These are phyloP conservation scores for Drosophila atripex DNA, from an alignment of 2,888 invertebrate genomes.

Conservation along the genomic window DNA sequence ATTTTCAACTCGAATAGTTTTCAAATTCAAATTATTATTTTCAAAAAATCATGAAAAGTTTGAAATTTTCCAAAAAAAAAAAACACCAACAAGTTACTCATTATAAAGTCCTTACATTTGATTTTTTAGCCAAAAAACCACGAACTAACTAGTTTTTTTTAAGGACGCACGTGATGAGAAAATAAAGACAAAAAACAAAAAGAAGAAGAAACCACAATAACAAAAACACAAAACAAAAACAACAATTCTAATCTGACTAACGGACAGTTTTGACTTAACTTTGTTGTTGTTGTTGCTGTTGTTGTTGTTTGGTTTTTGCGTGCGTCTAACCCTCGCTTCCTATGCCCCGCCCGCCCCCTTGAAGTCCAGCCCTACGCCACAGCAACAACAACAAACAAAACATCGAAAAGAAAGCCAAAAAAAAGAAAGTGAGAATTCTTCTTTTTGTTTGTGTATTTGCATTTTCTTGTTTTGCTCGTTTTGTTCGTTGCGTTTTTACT, in stretches of 20 bases:
- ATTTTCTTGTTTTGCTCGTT: slow-evolving; percentile 76
- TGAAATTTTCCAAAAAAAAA: too few relatives aligned
- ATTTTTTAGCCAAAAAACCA: not conserved
- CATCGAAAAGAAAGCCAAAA: slow-evolving; percentile 21
- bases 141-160: not conserved
- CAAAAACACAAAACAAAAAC: slow-evolving; percentile 12
- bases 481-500: slow-evolving; percentile 75
- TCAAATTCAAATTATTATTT: too few relatives aligned
- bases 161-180: not conserved
- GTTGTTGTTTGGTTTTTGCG: slow-evolving; percentile 43
- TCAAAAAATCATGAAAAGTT: too few relatives aligned
- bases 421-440: slow-evolving; percentile 19
- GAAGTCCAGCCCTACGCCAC: slow-evolving; percentile 26
- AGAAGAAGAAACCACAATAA: slow-evolving; percentile 1
- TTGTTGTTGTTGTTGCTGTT: slow-evolving; percentile 50
- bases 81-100: too few relatives aligned
- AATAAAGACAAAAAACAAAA: not conserved
- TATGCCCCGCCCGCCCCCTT: not conserved
- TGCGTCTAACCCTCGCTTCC: slow-evolving; percentile 21
- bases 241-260: slow-evolving; percentile 60
- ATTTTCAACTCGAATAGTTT: too few relatives aligned
- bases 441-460: slow-evolving; percentile 49
- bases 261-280: slow-evolving; percentile 57
- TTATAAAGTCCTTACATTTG: not conserved
- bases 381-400: slow-evolving; percentile 30